phyloP scores from a whole-genome alignment of 2,797 vertebrate genomes.

The Microtus agrestis region DNA sequence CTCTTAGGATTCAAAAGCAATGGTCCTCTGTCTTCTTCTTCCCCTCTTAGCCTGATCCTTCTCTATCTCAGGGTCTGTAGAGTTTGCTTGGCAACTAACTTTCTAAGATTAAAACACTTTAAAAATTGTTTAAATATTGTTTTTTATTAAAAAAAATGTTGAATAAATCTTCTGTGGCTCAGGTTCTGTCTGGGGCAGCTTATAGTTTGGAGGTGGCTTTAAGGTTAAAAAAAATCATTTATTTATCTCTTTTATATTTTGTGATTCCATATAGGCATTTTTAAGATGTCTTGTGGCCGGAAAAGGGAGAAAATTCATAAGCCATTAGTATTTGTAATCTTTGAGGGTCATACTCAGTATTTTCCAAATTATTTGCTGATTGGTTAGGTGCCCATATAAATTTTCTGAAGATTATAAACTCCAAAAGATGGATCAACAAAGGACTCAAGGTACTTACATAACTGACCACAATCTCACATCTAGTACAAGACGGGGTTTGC shows the following conservation, averaged over 20 bases:
- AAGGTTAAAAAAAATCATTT: not conserved
- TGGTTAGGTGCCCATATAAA: not conserved
- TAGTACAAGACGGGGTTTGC: not conserved
- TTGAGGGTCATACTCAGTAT: not conserved
- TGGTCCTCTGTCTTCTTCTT: not conserved
- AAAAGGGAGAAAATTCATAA: not conserved
- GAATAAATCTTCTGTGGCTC: not conserved
- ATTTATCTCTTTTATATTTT: not conserved
- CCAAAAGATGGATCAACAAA: not conserved
- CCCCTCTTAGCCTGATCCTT: not conserved
- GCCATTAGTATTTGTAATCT: not conserved
- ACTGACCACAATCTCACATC: not conserved
- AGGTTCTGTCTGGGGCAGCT: not conserved
- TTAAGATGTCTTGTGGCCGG: not conserved
- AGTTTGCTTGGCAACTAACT: not conserved
- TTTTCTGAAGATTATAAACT: not conserved
- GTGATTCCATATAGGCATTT: not conserved
- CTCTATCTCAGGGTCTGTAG: not conserved
- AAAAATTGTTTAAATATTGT: not conserved
- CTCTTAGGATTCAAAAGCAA: not conserved
- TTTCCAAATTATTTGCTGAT: not conserved
- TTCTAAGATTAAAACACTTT: conserved; percentile 33
- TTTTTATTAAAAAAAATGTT: not conserved
- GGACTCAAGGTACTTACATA: not conserved
- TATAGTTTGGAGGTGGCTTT: not conserved